Conservation (phyloP, 1,140 invertebrate genomes). For the Paraescarpia echinospica region DNA sequence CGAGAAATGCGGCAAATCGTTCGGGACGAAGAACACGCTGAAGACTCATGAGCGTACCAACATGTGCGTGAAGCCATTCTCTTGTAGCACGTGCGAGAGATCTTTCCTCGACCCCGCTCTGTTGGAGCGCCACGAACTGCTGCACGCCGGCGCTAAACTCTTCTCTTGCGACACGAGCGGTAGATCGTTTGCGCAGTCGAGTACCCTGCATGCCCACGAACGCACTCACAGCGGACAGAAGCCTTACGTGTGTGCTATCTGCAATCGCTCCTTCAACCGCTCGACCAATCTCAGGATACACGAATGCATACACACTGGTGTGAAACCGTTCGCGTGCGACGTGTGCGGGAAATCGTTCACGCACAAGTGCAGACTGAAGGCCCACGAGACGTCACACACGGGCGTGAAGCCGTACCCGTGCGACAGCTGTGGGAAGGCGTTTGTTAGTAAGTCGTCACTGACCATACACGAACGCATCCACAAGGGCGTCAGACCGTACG, state of each 20-base stretch:
- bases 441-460: slow-evolving; percentile 86
- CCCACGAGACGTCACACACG: slow-evolving; percentile 72
- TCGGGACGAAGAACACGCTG: slow-evolving; percentile 77
- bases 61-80: slow-evolving; percentile 29
- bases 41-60: slow-evolving; percentile 73
- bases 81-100: slow-evolving; percentile 91
- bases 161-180: background rate
- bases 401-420: slow-evolving; percentile 84
- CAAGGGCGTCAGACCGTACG: slow-evolving; percentile 26
- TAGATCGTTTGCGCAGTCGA: slow-evolving; percentile 71
- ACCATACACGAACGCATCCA: slow-evolving; percentile 64
- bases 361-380: slow-evolving; percentile 96
- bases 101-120: slow-evolving; percentile 81
- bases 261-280: slow-evolving; percentile 84
- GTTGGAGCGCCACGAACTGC: slow-evolving; percentile 75
- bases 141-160: slow-evolving; percentile 54
- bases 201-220: slow-evolving; percentile 78
- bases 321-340: slow-evolving; percentile 84
- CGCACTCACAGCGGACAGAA: slow-evolving; percentile 80
- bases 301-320: slow-evolving; percentile 89
- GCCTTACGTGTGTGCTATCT: slow-evolving; percentile 82
- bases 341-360: slow-evolving; percentile 90
- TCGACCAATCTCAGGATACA: slow-evolving; percentile 95
- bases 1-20: slow-evolving; percentile 90
- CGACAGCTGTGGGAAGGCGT: slow-evolving; percentile 86